Base-by-base conservation (phyloP, 2,888 invertebrate genomes). In the Unio pictorum region DNA sequence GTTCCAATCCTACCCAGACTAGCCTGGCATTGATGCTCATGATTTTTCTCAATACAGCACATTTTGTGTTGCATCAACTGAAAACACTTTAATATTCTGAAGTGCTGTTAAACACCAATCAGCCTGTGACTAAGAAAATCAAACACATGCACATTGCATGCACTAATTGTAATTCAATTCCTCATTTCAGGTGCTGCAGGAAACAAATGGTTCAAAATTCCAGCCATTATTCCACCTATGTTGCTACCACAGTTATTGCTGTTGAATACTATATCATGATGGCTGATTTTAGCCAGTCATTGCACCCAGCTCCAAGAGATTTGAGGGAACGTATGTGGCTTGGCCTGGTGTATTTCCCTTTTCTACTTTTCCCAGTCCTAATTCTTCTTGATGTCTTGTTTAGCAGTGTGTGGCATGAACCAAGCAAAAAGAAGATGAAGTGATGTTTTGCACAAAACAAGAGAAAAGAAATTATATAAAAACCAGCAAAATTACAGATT, bases 191-290 rank as follows among this genome's bases (percentile, higher is more conserved):
- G 87, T 63, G 75, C 84, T 26, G 81, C 82, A 8, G 78, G 80
- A 7, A 82, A 83, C 65, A 69, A 74, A 23, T 89, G 89, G 88
- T 83, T 88, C 18, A 78, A 88, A 3, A 70, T 85, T 54, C 88
- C 89, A 0, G 73, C 81, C 54, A 81, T 89, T 89, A 89, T 66
- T 81, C 82, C 0, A 70, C 83, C 7, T 88, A 89, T 64, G 87
- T 87, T 18, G 78, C 79, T 55, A 89, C 89, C 11, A 86, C 87
- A 1, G 73, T 87, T 7, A 65, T 85, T 3, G 80, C 86, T 55
- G 88, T 89, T 55, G 67, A 81, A 4, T 78, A 70, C 64, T 84
- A 87, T 64, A 79, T 87, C 30, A 68, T 84, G 34, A 63, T 78
- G 20, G 72, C 83, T 61, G 86, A 89, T 71, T 89, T 88, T 74